Base-by-base conservation (phyloP, 2,797 vertebrate species). In the Acanthopagrus latus region DNA sequence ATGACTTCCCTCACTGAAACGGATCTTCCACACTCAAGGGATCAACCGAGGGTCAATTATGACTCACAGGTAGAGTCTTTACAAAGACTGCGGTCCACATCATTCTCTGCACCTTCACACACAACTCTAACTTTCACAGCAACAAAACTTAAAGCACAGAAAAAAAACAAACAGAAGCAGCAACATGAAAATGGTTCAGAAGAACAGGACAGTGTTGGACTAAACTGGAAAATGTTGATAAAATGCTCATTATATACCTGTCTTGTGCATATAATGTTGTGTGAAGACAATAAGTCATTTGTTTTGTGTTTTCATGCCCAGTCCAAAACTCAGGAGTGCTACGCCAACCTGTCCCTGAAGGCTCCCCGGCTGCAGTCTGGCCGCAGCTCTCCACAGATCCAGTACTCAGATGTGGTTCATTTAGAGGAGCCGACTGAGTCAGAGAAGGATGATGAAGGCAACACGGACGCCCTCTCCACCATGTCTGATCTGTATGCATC, bases 401-500 rank as follows among this genome's bases (percentile, higher is more conserved):
- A 93, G 65, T 93, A 92, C 74, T 90, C 92, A 0, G 89, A 90
- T 7, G 84, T 86, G 2, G 46, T 86, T 74, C 68, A 77, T 3
- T 16, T 87, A 14, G 86, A 82, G 41, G 79, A 77, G 27, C 9
- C 64, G 0, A 5, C 14, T 0, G 87, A 87, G 58, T 54, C 76
- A 0, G 82, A 84, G 23, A 83, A 76, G 23, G 86, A 85, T 8
- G 54, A 80, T 1, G 87, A 85, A 2, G 71, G 55, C 6, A 78
- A 84, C 47, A 46, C 71, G 10, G 91, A 93, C 0, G 27, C 74
- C 0, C 16, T 76, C 18, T 91, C 92, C 17, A 71, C 82, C 16
- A 8, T 92, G 60, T 94, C 93, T 21, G 95, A 94, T 62, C 82
- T 96, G 44, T 96, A 96, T 1, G 93, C 95, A 3, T 94, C 94